Percentiles rank a stretch among this genome's conserved stretches.
phyloP scores from a whole-genome alignment of 1,140 invertebrate species.

The Drosophila rhopaloa region DNA sequence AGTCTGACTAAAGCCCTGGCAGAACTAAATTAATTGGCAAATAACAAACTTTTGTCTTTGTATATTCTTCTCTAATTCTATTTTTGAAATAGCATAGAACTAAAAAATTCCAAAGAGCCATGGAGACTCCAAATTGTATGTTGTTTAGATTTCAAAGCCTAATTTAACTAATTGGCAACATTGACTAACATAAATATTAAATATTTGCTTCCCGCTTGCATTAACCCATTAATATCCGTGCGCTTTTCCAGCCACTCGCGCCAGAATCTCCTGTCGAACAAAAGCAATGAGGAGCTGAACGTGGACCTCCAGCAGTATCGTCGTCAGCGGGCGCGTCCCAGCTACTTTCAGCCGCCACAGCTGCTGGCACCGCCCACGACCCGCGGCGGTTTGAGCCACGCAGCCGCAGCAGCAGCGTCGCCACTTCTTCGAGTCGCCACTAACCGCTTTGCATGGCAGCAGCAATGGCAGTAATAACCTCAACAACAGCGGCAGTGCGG shows the following conservation, averaged over 20 bases:
- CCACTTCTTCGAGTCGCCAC: constrained; percentile 52
- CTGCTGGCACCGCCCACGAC: constrained; percentile 19
- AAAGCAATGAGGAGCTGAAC: constrained; percentile 87
- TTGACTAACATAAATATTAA: background rate
- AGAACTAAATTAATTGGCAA: no score
- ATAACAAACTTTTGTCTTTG: no score
- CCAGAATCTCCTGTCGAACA: constrained; percentile 92
- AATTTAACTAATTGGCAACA: no score
- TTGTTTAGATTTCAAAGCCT: no score
- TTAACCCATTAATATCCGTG: constrained; percentile 74
- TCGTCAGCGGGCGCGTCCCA: constrained; percentile 58
- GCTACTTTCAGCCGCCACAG: constrained; percentile 48
- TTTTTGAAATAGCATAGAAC: background rate
- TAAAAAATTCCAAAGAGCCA: no score
- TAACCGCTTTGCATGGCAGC: constrained; percentile 51
- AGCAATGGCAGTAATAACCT: constrained; percentile 69
- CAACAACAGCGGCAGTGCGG: constrained; percentile 43
- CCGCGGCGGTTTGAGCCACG: constrained; percentile 35
- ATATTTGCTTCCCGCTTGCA: constrained; percentile 53
- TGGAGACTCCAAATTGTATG: no score
- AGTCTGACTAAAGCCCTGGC: no score
- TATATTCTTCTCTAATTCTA: no score
- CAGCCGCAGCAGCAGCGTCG: constrained; percentile 59
- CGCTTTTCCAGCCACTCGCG: constrained; percentile 89
- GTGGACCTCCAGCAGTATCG: constrained; percentile 70